Base-by-base conservation (phyloP, 2,113 vertebrate species). In the Capreolus pygargus region DNA sequence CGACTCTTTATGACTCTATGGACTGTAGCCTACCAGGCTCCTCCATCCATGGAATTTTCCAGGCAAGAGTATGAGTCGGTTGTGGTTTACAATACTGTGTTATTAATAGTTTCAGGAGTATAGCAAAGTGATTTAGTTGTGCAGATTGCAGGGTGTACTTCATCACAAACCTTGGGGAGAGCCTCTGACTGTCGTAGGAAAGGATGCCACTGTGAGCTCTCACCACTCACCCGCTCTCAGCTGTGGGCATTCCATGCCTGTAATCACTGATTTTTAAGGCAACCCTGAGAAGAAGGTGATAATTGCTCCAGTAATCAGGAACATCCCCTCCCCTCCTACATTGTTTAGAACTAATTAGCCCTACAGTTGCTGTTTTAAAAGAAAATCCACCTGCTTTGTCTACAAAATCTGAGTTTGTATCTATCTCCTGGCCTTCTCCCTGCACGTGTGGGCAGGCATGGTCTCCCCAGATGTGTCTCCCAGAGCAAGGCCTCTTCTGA, bases 401-500 rank as follows among this genome's bases (percentile, higher is more conserved):
- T 45, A 30, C 14, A 10, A 16, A 25, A 21, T 45, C 52, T 54
- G 93, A 28, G 58, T 19, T 17, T 23, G 47, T 19, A 7, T 28
- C 52, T 70, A 13, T 21, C 8, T 74, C 25, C 10, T 3, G 54
- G 23, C 19, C 30, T 50, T 21, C 7, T 14, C 33, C n/a, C 43
- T 33, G 7, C 9, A 1, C 6, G 6, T 13, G 25, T 15, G 19
- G 16, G 28, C 15, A 17, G 30, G 28, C 30, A 2, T 12, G 33
- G 3, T 57, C 52, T n/a, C 4, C 36, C 17, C 4, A 30, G 9
- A 4, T 2, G 9, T 33, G 11, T 19, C 6, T 57, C 55, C 36
- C 43, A 36, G 21, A 4, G 1, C 3, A 43, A 39, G 47, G 16
- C n/a, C 21, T 55, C 50, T 28, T 27, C 16, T 0, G 1, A 2